phyloP scores from a whole-genome alignment of 2,888 invertebrate species.

The Idaea dimidiata region DNA sequence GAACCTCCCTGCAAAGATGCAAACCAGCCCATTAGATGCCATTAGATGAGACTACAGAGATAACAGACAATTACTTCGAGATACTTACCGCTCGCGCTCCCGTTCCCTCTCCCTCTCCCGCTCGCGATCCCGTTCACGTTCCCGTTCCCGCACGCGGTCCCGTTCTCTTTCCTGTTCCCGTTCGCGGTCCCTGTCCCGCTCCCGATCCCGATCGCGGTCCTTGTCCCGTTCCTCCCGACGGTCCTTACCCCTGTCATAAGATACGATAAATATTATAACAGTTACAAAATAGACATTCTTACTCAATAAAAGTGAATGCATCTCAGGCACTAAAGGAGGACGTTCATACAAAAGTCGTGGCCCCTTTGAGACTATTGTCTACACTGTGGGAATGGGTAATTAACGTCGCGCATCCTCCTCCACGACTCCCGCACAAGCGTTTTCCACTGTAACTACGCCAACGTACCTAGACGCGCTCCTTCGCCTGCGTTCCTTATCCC shows the following conservation, averaged over 20 bases:
- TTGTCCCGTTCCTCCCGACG: slow-evolving; percentile 48
- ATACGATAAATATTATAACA: too few relatives aligned
- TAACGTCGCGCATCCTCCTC: too few relatives aligned
- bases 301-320: too few relatives aligned
- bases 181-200: slow-evolving; percentile 55
- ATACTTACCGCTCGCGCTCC: slow-evolving; percentile 69
- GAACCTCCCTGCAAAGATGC: slow-evolving; percentile 39
- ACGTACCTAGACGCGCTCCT: slow-evolving; percentile 47
- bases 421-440: too few relatives aligned
- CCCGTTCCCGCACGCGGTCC: slow-evolving; percentile 65
- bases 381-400: too few relatives aligned
- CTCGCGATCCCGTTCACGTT: slow-evolving; percentile 50
- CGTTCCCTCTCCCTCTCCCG: slow-evolving; percentile 66
- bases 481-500: slow-evolving; percentile 72
- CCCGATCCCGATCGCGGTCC: slow-evolving; percentile 59
- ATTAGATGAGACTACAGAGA: too few relatives aligned
- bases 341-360: too few relatives aligned
- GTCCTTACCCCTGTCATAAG: slow-evolving; percentile 33
- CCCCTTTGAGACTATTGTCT: too few relatives aligned
- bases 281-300: too few relatives aligned
- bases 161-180: slow-evolving; percentile 49
- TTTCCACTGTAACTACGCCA: too few relatives aligned
- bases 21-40: too few relatives aligned
- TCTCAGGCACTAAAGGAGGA: too few relatives aligned
- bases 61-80: slow-evolving; percentile 37